A percentile compares a stretch with the other conserved stretches of the same genome.
These are phyloP conservation scores for Drosophila monieri DNA, from an alignment of 2,888 invertebrate genomes.

Conservation along the genomic window DNA sequence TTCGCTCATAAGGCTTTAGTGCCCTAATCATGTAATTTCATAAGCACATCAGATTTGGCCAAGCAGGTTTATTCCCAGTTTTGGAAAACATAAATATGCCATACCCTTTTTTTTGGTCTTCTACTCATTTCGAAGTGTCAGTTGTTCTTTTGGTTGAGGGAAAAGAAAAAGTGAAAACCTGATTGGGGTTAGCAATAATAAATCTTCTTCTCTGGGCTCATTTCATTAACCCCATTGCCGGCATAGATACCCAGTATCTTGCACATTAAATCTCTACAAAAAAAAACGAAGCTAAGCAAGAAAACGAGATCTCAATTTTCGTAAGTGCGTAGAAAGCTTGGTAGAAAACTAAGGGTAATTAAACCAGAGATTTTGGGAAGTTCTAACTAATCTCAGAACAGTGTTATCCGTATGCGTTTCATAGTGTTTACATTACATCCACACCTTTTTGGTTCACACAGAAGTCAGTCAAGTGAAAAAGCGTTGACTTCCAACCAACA, in stretches of 20 bases:
- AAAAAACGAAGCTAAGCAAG: slow-evolving; percentile 1
- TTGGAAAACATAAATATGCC: slow-evolving; percentile 40
- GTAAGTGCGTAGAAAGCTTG: slow-evolving; percentile 59
- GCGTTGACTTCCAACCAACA: slow-evolving; percentile 59
- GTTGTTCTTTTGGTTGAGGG: slow-evolving; percentile 14
- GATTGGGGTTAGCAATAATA: slow-evolving; percentile 67
- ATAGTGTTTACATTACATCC: background rate
- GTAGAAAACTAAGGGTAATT: background rate
- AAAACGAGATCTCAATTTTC: slow-evolving; percentile 42
- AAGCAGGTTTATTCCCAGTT: slow-evolving; percentile 24
- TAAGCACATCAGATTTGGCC: slow-evolving; percentile 6
- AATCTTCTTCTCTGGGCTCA: slow-evolving; percentile 65
- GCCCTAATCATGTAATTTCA: slow-evolving; percentile 1
- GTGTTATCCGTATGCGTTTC: background rate
- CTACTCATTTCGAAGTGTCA: slow-evolving; percentile 17
- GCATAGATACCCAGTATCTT: slow-evolving; percentile 50
- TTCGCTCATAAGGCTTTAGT: background rate
- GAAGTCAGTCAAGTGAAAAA: slow-evolving; percentile 67
- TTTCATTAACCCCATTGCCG: slow-evolving; percentile 69
- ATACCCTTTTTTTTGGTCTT: slow-evolving; percentile 39
- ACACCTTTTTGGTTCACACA: slow-evolving; percentile 55
- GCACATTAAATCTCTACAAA: slow-evolving; percentile 41
- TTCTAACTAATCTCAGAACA: slow-evolving; percentile 9
- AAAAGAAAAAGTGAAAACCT: slow-evolving; percentile 67
- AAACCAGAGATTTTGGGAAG: slow-evolving; percentile 9